Base-by-base conservation (phyloP, 2,888 invertebrate genomes). In the Griposia aprilina region DNA sequence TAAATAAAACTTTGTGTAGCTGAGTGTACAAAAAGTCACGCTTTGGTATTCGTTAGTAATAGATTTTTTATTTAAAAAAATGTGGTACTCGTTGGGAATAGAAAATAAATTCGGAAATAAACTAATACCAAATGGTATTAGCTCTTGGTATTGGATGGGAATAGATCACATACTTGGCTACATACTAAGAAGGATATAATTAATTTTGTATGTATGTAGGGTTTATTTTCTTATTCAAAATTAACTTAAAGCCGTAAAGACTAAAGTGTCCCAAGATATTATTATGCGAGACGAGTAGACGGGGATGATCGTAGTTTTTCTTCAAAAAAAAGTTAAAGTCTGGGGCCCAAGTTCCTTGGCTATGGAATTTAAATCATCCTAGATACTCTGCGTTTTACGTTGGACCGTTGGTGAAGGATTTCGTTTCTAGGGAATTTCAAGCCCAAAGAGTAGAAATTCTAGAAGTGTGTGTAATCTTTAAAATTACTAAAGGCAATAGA, bases 251-350 rank as follows among this genome's bases (percentile, higher is more conserved):
- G 10, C 26, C 26, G 17, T 48, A 26, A 20, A 48, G 5, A 52
- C 13, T 36, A 1, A 62, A 41, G 41, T 26, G 1, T 67, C n/a
- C 7, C 23, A 20, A 23, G 36, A 30, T 36, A 30, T 84, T 84
- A 73, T 57, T 57, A 84, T 82, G 63, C 84, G 48, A 72, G 84
- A 78, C 84, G 71, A 65, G 72, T 72, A 78, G n/a, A 57, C 17
- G 2, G n/a, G n/a, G 36, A 17, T 15, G 36, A 2, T 17, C n/a
- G 45, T 55, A 48, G 23, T 26, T 30, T 57, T 65, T 15, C 2
- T 10, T 48, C n/a, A 6, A 36, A 70, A 65, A 81, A 62, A 67
- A 50, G 17, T 41, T 41, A 41, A 50, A 7, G 70, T 71, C 66
- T 70, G 30, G 36, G 60, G 2, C 30, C 8, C 2, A 55, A 63